Conservation (phyloP, 2,113 vertebrate genomes). For the Tautogolabrus adspersus region DNA sequence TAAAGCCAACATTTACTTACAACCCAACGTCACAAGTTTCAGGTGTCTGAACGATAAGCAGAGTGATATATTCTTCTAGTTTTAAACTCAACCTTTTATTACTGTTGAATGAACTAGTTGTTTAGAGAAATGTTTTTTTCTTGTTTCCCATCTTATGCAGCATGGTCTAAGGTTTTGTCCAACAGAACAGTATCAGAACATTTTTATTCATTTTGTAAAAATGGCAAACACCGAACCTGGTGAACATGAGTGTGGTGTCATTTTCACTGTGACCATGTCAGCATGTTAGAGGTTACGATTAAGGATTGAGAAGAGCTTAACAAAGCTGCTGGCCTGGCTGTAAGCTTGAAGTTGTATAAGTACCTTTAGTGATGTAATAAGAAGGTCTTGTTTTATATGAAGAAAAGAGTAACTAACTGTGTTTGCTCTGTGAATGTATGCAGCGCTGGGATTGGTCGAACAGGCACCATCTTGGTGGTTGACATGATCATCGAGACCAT, state of each 20-base stretch:
- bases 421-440: slow-evolving; percentile 57
- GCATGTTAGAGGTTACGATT: no score
- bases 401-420: neutral
- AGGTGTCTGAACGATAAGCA: neutral
- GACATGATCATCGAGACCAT: slow-evolving; percentile 95
- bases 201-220: no score
- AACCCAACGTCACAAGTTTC: neutral
- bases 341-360: neutral
- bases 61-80: no score
- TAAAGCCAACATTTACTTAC: neutral
- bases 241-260: neutral
- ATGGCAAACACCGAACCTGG: no score
- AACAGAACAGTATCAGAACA: no score
- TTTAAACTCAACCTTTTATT: no score
- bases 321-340: neutral
- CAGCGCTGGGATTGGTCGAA: slow-evolving; percentile 97
- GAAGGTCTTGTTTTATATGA: neutral
- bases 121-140: no score
- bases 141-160: no score
- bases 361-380: neutral
- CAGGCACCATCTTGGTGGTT: slow-evolving; percentile 95
- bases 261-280: neutral
- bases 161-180: no score
- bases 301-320: no score
- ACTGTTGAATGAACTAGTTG: no score